Base-by-base conservation (phyloP, 2,888 invertebrate species). In the Adineta ricciae region DNA sequence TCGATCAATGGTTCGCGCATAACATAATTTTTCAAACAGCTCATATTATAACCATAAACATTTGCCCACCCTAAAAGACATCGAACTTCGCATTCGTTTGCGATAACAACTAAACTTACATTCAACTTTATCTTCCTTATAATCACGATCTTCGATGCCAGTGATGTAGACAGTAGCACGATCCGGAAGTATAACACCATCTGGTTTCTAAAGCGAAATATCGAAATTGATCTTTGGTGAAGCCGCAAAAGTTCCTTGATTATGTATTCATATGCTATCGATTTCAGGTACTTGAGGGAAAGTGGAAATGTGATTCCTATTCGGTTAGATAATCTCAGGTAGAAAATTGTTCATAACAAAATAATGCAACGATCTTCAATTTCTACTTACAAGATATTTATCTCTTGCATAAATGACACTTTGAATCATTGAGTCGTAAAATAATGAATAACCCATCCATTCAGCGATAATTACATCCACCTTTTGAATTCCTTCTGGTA, bases 381-480 rank as follows among this genome's bases (percentile, higher is more conserved):
- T 4, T 24, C 9, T 64, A 64, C 27, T 27, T 87, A 91, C 92
- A 83, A 99, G 93, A 98, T 98, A 99, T 92, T 97, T 98, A 91
- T 99, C 97, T 64, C 99, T 92, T 0, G 99, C 99, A 89, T 94
- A 96, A 83, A 99, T 92, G n/a, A 99, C 98, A 0, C 98, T 99
- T 90, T 98, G 98, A 90, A 99, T 91, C 99, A 99, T 99, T 87
- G 97, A 97, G 91, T 99, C 99, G 99, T 99, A 99, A 91, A 99
- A 98, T 24, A 99, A 93, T 88, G 94, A 94, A 89, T 94, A 94
- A 0, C 94, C 94, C 94, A 94, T 94, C 94, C 94, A 94, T 89
- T 94, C 94, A 9, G 93, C 93, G 88, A 94, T 93, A 88, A 94
- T 93, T 88, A 99, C 97, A 91, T 99, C 99, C 73, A 99, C 98